Percentiles rank a stretch among this genome's conserved stretches.
Conservation (phyloP, 2,797 vertebrate species). For the Enteromius mattozi region DNA sequence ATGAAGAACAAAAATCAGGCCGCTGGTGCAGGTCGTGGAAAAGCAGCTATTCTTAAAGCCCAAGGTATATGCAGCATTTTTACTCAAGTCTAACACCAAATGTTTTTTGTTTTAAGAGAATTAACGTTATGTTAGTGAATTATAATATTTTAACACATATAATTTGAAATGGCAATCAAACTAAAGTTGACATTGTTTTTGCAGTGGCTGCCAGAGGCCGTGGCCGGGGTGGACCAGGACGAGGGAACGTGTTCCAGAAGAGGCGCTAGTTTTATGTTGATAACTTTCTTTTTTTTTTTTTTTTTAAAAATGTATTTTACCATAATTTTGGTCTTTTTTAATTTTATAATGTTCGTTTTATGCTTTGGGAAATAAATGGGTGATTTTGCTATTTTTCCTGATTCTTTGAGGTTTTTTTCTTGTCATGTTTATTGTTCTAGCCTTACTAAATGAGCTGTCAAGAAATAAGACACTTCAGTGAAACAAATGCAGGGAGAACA, state of each 20-base stretch:
- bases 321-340: neutral
- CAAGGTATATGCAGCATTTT: constrained; percentile 80
- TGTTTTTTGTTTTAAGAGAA: neutral
- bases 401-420: neutral
- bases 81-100: neutral
- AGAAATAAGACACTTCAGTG: too few relatives aligned
- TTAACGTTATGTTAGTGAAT: too few relatives aligned
- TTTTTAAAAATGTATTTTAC: neutral
- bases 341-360: neutral
- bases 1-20: constrained; percentile 99
- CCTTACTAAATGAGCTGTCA: neutral
- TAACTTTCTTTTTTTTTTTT: neutral
- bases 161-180: neutral
- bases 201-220: constrained; percentile 95
- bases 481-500: neutral
- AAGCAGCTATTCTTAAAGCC: constrained; percentile 98
- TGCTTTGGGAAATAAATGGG: constrained; percentile 35
- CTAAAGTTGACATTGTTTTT: constrained; percentile 54
- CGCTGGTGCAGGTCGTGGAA: constrained; percentile 93
- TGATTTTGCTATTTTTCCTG: neutral
- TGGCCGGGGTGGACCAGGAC: constrained; percentile 92
- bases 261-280: constrained; percentile 83
- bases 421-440: neutral
- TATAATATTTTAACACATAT: neutral
- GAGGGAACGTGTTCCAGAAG: constrained; percentile 98